Evolutionary conservation across 1,140 invertebrate species (phyloP), one percentile per base, ranked within the genome.

Genomic region (Sinella curviseta): DNA sequence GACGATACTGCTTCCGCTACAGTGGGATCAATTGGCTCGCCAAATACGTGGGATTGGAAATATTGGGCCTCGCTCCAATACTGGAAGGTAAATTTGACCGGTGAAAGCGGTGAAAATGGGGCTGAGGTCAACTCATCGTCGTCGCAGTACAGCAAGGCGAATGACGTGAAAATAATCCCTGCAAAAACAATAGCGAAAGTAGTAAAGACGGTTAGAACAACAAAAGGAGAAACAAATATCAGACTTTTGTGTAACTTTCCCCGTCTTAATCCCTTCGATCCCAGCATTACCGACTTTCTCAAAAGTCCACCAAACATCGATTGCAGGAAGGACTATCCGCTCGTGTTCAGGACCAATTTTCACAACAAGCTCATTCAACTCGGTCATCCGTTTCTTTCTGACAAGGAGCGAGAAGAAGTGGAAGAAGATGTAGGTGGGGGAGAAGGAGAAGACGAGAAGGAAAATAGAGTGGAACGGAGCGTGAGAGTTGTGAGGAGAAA

Each of bases 261-360:
- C 28, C 65, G 67, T 33, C 35, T 82, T 35, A 54, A 79, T 70
- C 79, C 82, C 34, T 80, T 81, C 39, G 79, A 80, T 67, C 73
- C 74, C n/a, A 75, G 57, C 24, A 81, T 82, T 31, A 39, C 60
- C 20, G 79, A 80, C 33, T 82, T 81, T 54, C 74, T 82, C 30
- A 80, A 80, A 74, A 73, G 65, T 17, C 54, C 78, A 39, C 74
- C 65, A 30, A 55, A 36, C n/a, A 81, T 81, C 65, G 77, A 82
- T 26, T 82, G 81, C 54, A 39, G 24, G 4, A 65, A 70, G 30
- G 24, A 39, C 30, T 55, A 79, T 54, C 79, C 77, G 65, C n/a
- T 77, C 1, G n/a, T 79, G 14, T 82, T 82, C 76, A 54, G 79
- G 26, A 81, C 82, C 17, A 78, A 82, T 81, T 82, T 81, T 60